Conservation (phyloP, 2,888 invertebrate genomes). For the Unio pictorum region DNA sequence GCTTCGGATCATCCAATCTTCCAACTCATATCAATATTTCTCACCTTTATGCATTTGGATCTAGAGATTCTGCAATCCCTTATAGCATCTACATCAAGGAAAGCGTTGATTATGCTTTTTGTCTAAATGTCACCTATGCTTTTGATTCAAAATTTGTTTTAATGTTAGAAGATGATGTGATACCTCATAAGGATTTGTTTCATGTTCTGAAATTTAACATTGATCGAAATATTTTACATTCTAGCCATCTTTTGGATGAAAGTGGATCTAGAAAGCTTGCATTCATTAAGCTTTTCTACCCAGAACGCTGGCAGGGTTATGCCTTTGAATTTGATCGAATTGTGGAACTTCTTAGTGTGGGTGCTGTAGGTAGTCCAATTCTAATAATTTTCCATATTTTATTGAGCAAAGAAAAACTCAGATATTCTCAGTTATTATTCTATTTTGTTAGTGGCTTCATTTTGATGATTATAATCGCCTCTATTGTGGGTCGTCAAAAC, state of each 20-base stretch:
- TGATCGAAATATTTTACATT: constrained; percentile 12
- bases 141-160: constrained; percentile 51
- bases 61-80: constrained; percentile 3
- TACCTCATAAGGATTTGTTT: constrained; percentile 54
- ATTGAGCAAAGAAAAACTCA: constrained; percentile 1
- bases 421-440: constrained; percentile 1
- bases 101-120: constrained; percentile 64
- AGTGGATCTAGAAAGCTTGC: constrained; percentile 28
- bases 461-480: constrained; percentile 24
- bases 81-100: constrained; percentile 53
- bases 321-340: constrained; percentile 44
- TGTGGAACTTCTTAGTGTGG: constrained; percentile 50
- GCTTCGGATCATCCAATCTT: constrained; percentile 27
- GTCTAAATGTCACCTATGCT: constrained; percentile 49
- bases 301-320: constrained; percentile 61
- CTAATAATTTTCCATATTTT: constrained; percentile 6
- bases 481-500: constrained; percentile 54
- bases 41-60: not conserved
- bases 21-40: constrained; percentile 7
- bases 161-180: constrained; percentile 66
- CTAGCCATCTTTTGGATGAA: not conserved
- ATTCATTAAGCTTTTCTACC: constrained; percentile 65
- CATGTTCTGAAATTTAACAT: constrained; percentile 45
- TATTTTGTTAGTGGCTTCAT: constrained; percentile 22
- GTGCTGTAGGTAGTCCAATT: constrained; percentile 40